Evolutionary conservation across 2,888 invertebrate genomes (phyloP).

Genomic region (Drosophila quasianomalipes): DNA sequence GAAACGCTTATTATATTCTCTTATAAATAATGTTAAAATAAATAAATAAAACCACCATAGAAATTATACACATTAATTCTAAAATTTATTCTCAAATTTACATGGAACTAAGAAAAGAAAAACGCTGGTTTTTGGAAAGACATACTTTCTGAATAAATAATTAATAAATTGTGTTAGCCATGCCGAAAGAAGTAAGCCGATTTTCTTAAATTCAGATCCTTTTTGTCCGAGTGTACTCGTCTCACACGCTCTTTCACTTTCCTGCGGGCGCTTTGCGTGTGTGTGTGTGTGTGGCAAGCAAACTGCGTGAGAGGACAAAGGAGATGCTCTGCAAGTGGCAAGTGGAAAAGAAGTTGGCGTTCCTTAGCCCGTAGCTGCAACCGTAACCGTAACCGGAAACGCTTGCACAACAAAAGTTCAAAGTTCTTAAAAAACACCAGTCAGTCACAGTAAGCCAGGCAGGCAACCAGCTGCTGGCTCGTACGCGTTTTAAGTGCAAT

Average conservation of each 20-base stretch:
- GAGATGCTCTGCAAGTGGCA: slow-evolving; percentile 36
- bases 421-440: slow-evolving; percentile 52
- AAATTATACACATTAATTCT: too few relatives aligned
- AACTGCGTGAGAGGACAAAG: slow-evolving; percentile 45
- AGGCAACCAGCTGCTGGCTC: background rate
- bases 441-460: background rate
- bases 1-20: too few relatives aligned
- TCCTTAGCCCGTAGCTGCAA: slow-evolving; percentile 45
- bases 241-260: slow-evolving; percentile 57
- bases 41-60: too few relatives aligned
- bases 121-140: background rate
- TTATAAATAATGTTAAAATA: too few relatives aligned
- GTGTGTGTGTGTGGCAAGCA: background rate
- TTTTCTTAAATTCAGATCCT: background rate
- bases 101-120: too few relatives aligned
- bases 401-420: slow-evolving; percentile 57
- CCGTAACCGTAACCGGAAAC: slow-evolving; percentile 71
- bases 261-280: slow-evolving; percentile 59
- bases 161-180: background rate
- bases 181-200: background rate
- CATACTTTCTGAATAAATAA: background rate
- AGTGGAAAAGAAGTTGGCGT: slow-evolving; percentile 42
- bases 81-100: fast-evolving
- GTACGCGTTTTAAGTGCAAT: slow-evolving; percentile 69
- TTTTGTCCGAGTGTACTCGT: background rate